phyloP scores from a whole-genome alignment of 2,113 vertebrate species.

The Spilogale gracilis region DNA sequence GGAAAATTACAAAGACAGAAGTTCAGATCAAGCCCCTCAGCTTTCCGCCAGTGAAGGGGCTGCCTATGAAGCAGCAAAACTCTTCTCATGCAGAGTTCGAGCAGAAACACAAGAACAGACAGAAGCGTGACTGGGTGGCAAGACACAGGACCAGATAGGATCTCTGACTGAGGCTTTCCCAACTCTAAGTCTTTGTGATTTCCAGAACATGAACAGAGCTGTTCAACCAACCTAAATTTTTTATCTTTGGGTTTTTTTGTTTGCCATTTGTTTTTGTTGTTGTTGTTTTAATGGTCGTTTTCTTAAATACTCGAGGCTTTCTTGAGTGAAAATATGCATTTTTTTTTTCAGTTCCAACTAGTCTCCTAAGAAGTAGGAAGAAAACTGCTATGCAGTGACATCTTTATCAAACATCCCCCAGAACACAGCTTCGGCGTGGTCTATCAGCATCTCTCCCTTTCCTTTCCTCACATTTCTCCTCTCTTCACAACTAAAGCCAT shows the following conservation, averaged over 20 bases:
- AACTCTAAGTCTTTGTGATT: background rate
- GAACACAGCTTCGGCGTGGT: background rate
- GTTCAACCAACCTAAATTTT: background rate
- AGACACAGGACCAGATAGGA: background rate
- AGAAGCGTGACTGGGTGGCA: background rate
- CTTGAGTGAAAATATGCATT: background rate
- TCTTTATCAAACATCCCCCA: conserved; percentile 43
- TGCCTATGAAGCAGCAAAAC: background rate
- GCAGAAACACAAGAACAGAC: background rate
- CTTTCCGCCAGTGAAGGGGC: background rate
- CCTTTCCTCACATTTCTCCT: background rate
- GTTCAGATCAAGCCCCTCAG: too few relatives aligned
- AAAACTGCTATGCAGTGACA: background rate
- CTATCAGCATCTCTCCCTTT: conserved; percentile 28
- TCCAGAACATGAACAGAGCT: background rate
- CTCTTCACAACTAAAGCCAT: background rate
- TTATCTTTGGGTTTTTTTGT: background rate
- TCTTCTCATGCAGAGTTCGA: background rate
- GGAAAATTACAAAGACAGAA: background rate
- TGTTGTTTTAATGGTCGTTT: background rate
- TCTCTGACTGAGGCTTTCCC: background rate
- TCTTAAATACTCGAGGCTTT: background rate
- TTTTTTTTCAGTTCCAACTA: conserved; percentile 43
- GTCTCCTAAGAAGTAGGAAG: conserved; percentile 4
- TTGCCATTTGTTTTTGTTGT: background rate